Evolutionary conservation across 1,140 invertebrate species (phyloP).

Genomic region (Bradysia coprophila): DNA sequence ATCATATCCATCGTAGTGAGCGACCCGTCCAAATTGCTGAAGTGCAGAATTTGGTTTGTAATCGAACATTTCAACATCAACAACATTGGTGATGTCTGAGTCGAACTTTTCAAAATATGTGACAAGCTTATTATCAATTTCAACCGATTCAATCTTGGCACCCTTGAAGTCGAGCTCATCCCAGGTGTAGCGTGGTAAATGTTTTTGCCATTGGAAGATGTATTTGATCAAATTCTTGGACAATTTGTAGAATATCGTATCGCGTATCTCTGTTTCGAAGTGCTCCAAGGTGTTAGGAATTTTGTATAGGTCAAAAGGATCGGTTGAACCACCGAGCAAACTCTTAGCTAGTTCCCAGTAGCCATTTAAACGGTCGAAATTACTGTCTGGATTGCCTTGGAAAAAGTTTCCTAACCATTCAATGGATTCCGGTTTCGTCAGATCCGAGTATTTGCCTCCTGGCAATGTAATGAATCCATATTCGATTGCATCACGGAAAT

Average conservation of each 20-base stretch:
- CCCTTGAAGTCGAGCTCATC: conserved; percentile 31
- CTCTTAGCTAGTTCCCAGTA: conserved; percentile 22
- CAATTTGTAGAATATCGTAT: conserved; percentile 43
- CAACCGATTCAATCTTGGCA: conserved; percentile 33
- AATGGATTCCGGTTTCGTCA: conserved; percentile 28
- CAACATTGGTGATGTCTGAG: conserved; percentile 12
- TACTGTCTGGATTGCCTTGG: conserved; percentile 30
- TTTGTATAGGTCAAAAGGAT: conserved; percentile 27
- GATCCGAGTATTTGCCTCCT: conserved; percentile 24
- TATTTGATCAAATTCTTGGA: conserved; percentile 36
- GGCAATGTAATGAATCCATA: conserved; percentile 34
- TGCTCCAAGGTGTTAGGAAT: conserved; percentile 31
- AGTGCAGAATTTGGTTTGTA: conserved; percentile 5
- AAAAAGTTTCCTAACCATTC: conserved; percentile 32
- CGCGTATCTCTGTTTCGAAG: conserved; percentile 37
- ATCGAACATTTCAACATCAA: conserved; percentile 21
- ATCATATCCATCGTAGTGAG: conserved; percentile 1
- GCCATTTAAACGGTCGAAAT: conserved; percentile 35
- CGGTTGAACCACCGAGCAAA: conserved; percentile 27
- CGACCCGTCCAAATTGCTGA: conserved; percentile 17
- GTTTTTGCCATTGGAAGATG: conserved; percentile 25
- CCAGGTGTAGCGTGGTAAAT: conserved; percentile 30
- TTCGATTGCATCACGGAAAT: conserved; percentile 36
- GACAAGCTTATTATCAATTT: conserved; percentile 28
- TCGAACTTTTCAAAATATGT: conserved; percentile 13